These are phyloP conservation scores for Psilanteris sp. DNA, from an alignment of 1,140 invertebrate genomes.

Conservation along the genomic window DNA sequence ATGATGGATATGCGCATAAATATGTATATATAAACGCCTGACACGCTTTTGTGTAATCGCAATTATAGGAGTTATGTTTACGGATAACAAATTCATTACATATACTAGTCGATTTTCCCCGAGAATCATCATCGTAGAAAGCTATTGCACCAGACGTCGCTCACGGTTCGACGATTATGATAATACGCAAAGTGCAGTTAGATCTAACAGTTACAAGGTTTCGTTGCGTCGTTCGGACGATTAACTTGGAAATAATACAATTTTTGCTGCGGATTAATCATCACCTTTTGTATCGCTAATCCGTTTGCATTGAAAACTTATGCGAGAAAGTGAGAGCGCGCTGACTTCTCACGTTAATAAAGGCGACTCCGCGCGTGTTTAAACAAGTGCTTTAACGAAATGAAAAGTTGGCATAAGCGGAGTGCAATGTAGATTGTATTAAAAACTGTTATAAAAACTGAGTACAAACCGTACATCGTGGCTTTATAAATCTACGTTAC, in stretches of 20 bases:
- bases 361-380: not conserved
- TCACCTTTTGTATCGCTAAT: conserved; percentile 35
- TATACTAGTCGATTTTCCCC: conserved; percentile 46
- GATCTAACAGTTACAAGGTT: conserved; percentile 61
- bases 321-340: conserved; percentile 31
- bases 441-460: too few species aligned
- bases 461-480: too few species aligned
- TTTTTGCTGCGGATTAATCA: conserved; percentile 20
- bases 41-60: conserved; percentile 56
- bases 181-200: conserved; percentile 56
- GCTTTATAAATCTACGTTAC: too few species aligned
- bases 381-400: too few species aligned
- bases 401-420: too few species aligned
- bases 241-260: conserved; percentile 49
- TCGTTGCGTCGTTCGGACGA: conserved; percentile 33
- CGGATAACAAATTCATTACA: conserved; percentile 53
- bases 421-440: too few species aligned
- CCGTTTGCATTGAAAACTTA: conserved; percentile 22
- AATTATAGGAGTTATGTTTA: conserved; percentile 56
- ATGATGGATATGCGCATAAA: too few species aligned
- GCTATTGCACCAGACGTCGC: conserved; percentile 59
- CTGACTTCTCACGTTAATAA: not conserved
- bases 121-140: conserved; percentile 58
- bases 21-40: conserved; percentile 31
- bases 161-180: conserved; percentile 59